Percentiles rank a stretch among this genome's conserved stretches.
Evolutionary conservation across 2,888 invertebrate genomes (phyloP).

Genomic region (Seladonia tumulorum): DNA sequence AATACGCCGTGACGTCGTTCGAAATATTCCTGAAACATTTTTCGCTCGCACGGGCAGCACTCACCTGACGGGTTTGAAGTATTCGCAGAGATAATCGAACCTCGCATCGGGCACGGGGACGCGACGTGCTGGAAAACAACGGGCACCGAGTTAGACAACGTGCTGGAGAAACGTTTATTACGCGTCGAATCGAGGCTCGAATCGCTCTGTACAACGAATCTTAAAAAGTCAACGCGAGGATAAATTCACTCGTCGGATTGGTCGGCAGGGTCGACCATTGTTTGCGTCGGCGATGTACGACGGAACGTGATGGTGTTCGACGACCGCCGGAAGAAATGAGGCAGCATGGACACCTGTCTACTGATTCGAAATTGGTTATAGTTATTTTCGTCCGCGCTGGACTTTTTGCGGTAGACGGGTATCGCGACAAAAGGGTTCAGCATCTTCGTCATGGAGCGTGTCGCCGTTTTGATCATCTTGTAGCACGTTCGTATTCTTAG

Average conservation of each 20-base stretch:
- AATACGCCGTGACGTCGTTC: constrained; percentile 5
- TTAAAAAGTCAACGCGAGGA: not conserved
- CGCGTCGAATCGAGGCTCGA: not conserved
- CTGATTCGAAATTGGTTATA: not conserved
- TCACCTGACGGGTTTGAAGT: constrained; percentile 97
- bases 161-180: not conserved
- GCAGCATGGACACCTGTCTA: constrained; percentile 4
- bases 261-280: constrained; percentile 25
- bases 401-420: fast-evolving
- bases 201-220: too few relatives aligned
- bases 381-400: not conserved
- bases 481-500: constrained; percentile 83
- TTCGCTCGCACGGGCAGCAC: constrained; percentile 65
- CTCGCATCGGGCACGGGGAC: constrained; percentile 98
- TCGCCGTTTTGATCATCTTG: constrained; percentile 83
- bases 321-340: not conserved
- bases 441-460: constrained; percentile 85
- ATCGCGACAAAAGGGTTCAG: constrained; percentile 85
- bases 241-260: constrained; percentile 4
- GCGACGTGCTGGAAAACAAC: constrained; percentile 89
- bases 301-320: constrained; percentile 45
- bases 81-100: constrained; percentile 96
- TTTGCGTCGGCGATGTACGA: constrained; percentile 63
- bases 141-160: constrained; percentile 64
- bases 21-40: constrained; percentile 63